These are phyloP conservation scores for Cebus imitator DNA, from an alignment of 2,113 vertebrate genomes.

Conservation along the genomic window DNA sequence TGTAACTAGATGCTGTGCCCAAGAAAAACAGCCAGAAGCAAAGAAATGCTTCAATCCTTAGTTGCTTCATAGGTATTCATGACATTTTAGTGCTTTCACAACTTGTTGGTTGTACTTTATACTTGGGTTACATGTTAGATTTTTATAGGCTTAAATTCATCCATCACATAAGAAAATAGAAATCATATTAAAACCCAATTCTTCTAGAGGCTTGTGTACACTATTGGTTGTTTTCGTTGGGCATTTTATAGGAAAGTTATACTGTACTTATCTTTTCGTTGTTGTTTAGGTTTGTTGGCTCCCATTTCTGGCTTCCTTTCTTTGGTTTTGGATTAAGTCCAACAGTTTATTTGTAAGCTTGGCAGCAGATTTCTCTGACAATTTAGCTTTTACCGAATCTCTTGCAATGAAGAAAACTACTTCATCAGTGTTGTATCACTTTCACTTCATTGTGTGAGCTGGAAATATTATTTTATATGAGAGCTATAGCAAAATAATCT, in stretches of 20 bases:
- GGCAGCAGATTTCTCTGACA: constrained; percentile 78
- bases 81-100: constrained; percentile 70
- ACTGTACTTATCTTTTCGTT: constrained; percentile 65
- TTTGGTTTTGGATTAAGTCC: constrained; percentile 79
- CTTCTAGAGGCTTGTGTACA: constrained; percentile 68
- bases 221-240: constrained; percentile 62
- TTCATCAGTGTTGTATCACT: constrained; percentile 79
- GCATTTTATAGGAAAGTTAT: constrained; percentile 74
- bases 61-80: constrained; percentile 67
- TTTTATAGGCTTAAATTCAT: constrained; percentile 66
- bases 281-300: constrained; percentile 55
- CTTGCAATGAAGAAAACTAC: constrained; percentile 77
- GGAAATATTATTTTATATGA: constrained; percentile 79
- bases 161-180: constrained; percentile 66
- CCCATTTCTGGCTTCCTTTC: constrained; percentile 80
- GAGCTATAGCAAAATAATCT: constrained; percentile 74
- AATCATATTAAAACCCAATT: constrained; percentile 63
- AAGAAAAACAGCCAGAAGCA: constrained; percentile 72
- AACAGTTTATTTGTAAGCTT: constrained; percentile 79
- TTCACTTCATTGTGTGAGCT: constrained; percentile 79
- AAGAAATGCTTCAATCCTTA: constrained; percentile 72
- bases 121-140: constrained; percentile 69
- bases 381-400: constrained; percentile 79
- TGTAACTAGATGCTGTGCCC: constrained; percentile 55
- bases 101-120: constrained; percentile 66